Conservation (phyloP, 53 echinoderm and acorn worm species). For the Pentamera pediparva region DNA sequence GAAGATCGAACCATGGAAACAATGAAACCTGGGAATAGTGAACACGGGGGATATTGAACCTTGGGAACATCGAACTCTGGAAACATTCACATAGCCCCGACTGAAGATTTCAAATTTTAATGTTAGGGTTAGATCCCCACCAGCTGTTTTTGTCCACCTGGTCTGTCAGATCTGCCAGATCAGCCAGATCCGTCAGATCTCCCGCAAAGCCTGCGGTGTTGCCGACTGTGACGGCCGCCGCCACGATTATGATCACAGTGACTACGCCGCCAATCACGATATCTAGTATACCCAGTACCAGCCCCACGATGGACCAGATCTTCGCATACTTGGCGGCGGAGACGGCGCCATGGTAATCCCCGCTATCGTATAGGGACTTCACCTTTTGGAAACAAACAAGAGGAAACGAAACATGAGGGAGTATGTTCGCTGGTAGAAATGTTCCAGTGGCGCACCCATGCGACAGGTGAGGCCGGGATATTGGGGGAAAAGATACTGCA, state of each 20-base stretch:
- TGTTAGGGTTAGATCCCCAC: too few relatives aligned
- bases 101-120: too few relatives aligned
- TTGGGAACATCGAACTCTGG: too few relatives aligned
- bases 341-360: constrained; percentile 26
- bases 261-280: not conserved
- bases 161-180: too few relatives aligned
- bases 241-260: not conserved
- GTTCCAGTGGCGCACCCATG: too few relatives aligned
- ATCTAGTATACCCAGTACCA: constrained; percentile 1
- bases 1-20: too few relatives aligned
- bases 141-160: too few relatives aligned
- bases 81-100: too few relatives aligned
- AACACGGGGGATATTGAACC: too few relatives aligned
- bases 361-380: constrained; percentile 4
- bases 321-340: constrained; percentile 8
- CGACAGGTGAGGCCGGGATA: too few relatives aligned
- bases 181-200: not conserved
- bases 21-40: too few relatives aligned
- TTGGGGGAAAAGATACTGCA: too few relatives aligned
- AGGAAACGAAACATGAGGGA: not conserved
- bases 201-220: not conserved
- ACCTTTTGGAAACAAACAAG: constrained; percentile 11
- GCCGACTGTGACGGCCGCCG: not conserved
- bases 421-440: not conserved
- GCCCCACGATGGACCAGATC: constrained; percentile 10